A percentile compares a stretch with the other conserved stretches of the same genome.
phyloP scores from a whole-genome alignment of 2,113 vertebrate species.

The Suncus etruscus region DNA sequence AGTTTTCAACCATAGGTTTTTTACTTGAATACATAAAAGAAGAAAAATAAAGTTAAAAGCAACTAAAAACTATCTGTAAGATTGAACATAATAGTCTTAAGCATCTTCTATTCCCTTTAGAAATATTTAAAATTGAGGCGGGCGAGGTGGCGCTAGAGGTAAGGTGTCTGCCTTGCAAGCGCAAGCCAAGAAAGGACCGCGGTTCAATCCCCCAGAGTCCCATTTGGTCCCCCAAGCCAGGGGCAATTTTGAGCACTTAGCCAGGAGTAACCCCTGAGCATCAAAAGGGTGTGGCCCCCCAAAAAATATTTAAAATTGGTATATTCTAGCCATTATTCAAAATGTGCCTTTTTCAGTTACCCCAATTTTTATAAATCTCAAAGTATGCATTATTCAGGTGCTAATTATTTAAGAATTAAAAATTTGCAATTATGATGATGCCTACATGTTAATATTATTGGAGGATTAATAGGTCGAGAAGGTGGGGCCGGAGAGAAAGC shows the following conservation, averaged over 20 bases:
- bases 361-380: neutral
- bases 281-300: no score
- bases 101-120: neutral
- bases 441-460: neutral
- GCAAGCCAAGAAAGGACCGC: no score
- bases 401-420: neutral
- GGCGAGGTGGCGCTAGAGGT: no score
- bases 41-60: constrained; percentile 52
- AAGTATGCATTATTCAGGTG: neutral
- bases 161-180: no score
- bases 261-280: no score
- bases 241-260: no score
- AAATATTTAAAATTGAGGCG: neutral
- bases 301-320: neutral
- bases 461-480: neutral
- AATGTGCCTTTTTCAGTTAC: neutral
- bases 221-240: no score
- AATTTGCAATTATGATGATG: neutral
- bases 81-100: neutral
- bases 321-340: neutral
- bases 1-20: neutral
- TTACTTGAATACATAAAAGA: neutral
- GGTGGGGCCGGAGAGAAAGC: no score
- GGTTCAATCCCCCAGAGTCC: no score
- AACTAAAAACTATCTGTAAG: neutral